Evolutionary conservation across 2,888 invertebrate species (phyloP).

Genomic region (Cepaea hortensis): DNA sequence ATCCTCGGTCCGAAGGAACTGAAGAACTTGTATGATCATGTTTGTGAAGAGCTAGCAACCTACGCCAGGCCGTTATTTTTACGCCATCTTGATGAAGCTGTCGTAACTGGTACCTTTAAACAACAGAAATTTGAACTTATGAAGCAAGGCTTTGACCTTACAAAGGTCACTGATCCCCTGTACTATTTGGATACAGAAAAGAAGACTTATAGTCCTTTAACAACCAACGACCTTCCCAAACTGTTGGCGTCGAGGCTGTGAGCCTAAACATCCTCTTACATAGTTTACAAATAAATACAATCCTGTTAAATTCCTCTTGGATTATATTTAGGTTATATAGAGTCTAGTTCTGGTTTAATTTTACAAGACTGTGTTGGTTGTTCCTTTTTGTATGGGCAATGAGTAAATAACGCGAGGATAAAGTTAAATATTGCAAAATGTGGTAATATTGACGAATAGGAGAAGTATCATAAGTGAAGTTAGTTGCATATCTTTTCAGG

Average conservation of each 20-base stretch:
- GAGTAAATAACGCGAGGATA: too few relatives aligned
- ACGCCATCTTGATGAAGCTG: slow-evolving; percentile 57
- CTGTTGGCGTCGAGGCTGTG: slow-evolving; percentile 58
- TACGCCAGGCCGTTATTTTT: slow-evolving; percentile 68
- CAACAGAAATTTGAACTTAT: slow-evolving; percentile 58
- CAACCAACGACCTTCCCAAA: slow-evolving; percentile 28
- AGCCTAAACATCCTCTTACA: slow-evolving; percentile 1
- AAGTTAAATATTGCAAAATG: too few relatives aligned
- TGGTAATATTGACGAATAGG: too few relatives aligned
- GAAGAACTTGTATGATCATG: slow-evolving; percentile 54
- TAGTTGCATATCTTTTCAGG: too few relatives aligned
- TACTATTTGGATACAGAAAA: slow-evolving; percentile 56
- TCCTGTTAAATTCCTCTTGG: too few relatives aligned
- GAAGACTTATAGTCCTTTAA: slow-evolving; percentile 54
- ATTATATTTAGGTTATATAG: too few relatives aligned
- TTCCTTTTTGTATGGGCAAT: too few relatives aligned
- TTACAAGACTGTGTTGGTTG: too few relatives aligned
- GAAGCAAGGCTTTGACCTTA: slow-evolving; percentile 62
- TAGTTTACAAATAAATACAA: too few relatives aligned
- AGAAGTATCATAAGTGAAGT: too few relatives aligned
- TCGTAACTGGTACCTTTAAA: slow-evolving; percentile 66
- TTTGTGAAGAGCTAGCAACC: slow-evolving; percentile 58
- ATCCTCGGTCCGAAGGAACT: slow-evolving; percentile 48
- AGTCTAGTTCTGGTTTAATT: too few relatives aligned
- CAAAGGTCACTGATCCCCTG: slow-evolving; percentile 54